These are phyloP conservation scores for Gisinianus flammeolus DNA, from an alignment of 2,888 invertebrate genomes.

Conservation along the genomic window DNA sequence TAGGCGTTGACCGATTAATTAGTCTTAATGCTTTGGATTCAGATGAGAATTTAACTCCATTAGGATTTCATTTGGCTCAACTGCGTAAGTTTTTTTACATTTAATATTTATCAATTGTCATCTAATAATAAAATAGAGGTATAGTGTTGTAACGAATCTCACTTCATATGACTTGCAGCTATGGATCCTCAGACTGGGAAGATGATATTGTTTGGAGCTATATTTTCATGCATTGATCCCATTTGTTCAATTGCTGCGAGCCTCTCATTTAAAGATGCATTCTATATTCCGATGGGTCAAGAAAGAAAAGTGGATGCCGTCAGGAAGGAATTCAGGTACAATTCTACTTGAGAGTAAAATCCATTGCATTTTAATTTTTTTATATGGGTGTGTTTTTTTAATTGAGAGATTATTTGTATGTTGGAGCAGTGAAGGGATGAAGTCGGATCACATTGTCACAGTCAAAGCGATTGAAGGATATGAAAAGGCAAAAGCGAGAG, in stretches of 20 bases:
- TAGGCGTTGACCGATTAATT: slow-evolving; percentile 64
- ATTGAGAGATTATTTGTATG: background rate
- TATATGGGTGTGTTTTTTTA: background rate
- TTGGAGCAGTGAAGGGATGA: slow-evolving; percentile 24
- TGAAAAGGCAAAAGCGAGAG: slow-evolving; percentile 63
- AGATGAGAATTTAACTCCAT: slow-evolving; percentile 79
- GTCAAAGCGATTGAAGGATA: slow-evolving; percentile 72
- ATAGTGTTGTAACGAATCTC: no score
- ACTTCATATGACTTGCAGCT: no score
- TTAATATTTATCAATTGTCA: no score
- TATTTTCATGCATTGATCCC: slow-evolving; percentile 90
- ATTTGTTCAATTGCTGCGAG: slow-evolving; percentile 85
- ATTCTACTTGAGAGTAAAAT: background rate
- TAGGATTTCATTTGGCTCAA: slow-evolving; percentile 84
- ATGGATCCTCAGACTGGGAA: slow-evolving; percentile 90
- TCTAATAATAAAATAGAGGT: no score
- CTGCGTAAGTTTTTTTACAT: no score
- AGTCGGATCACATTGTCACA: slow-evolving; percentile 35
- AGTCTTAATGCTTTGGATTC: slow-evolving; percentile 77
- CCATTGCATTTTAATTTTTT: background rate
- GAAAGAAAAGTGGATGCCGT: slow-evolving; percentile 30
- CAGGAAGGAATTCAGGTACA: slow-evolving; percentile 7
- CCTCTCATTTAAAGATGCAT: slow-evolving; percentile 85
- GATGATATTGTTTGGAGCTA: slow-evolving; percentile 84
- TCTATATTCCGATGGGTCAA: slow-evolving; percentile 71